A percentile compares a stretch with the other conserved stretches of the same genome.
phyloP scores from a whole-genome alignment of 2,113 vertebrate genomes.

The Ammodytes dubius region DNA sequence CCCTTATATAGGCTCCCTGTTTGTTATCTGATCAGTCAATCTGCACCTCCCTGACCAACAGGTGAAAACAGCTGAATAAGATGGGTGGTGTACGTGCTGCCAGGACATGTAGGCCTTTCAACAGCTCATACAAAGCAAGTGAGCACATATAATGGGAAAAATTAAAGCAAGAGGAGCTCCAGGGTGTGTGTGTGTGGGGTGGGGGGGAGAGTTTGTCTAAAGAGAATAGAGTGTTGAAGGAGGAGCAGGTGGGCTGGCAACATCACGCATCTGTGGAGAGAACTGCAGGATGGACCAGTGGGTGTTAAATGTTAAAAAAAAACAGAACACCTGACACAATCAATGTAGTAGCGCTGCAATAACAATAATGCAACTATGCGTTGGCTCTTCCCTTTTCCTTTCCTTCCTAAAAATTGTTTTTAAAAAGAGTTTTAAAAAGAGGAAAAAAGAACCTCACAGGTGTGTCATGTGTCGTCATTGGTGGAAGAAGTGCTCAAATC shows the following conservation, averaged over 20 bases:
- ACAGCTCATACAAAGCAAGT: constrained; percentile 24
- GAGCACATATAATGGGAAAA: constrained; percentile 21
- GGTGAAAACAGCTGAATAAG: constrained; percentile 30
- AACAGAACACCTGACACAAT: background rate
- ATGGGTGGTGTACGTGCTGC: constrained; percentile 17
- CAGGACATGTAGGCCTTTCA: constrained; percentile 37
- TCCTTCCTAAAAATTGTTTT: background rate
- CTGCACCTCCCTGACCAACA: constrained; percentile 13
- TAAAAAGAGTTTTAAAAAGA: background rate
- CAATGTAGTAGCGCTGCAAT: background rate
- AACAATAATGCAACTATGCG: background rate
- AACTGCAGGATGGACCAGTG: background rate
- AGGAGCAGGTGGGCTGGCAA: constrained; percentile 56
- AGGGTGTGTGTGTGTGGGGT: constrained; percentile 26
- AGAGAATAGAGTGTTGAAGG: constrained; percentile 52
- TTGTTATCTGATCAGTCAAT: constrained; percentile 43
- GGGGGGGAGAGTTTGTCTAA: constrained; percentile 11
- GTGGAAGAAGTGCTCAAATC: no score
- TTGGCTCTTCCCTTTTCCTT: background rate
- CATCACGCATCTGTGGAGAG: constrained; percentile 28
- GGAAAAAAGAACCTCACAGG: no score
- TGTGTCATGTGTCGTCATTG: no score
- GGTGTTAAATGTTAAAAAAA: background rate
- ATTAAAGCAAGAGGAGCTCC: constrained; percentile 5
- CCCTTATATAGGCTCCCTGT: constrained; percentile 59